Evolutionary conservation across 37 sponge, comb jelly and placozoan species (phyloP), one percentile per base, ranked within the genome.

Genomic region (Crambe crambe): DNA sequence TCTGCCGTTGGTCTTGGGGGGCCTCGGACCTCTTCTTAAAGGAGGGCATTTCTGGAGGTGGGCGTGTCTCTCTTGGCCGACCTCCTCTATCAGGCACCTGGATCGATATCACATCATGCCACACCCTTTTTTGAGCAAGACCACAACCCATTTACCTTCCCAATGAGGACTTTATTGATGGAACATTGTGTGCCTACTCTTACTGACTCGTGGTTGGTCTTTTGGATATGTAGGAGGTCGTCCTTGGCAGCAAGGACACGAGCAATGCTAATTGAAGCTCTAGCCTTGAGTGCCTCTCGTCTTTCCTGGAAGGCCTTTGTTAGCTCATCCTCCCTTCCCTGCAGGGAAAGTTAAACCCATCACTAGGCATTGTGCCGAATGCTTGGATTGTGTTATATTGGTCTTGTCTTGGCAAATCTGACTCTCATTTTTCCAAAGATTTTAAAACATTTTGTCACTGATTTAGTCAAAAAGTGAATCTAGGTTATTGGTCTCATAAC

Each of bases 31-130:
- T 69, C 72, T 78, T 75, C 66, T 88, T 90, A 72, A 94, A 96
- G 3, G 83, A 31, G 4, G 97, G 97, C 95, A 96, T 96, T 56
- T 96, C 95, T 10, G 92, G 88, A 58, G 95, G 92, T 25, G 97
- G 94, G 41, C 94, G 73, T 51, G 94, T 94, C 91, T 96, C 96
- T 54, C 56, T 47, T 27, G 94, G 91, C n/a, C 96, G 56, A 27
- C 96, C 96, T 3, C 96, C 96, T 80, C 96, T 62, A 41, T 93
- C 96, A 36, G 94, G 96, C 3, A 95, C 94, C 84, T 83, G 44
- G 12, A 42, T 67, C n/a, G n/a, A n/a, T n/a, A n/a, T n/a, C n/a
- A n/a, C n/a, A n/a, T n/a, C n/a, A n/a, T n/a, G n/a, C n/a, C n/a
- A n/a, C n/a, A n/a, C n/a, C n/a, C n/a, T n/a, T n/a, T n/a, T n/a